Percentiles rank a stretch among this genome's conserved stretches.
Evolutionary conservation across 2,888 invertebrate genomes (phyloP).

Genomic region (Phyllotreta striolata): DNA sequence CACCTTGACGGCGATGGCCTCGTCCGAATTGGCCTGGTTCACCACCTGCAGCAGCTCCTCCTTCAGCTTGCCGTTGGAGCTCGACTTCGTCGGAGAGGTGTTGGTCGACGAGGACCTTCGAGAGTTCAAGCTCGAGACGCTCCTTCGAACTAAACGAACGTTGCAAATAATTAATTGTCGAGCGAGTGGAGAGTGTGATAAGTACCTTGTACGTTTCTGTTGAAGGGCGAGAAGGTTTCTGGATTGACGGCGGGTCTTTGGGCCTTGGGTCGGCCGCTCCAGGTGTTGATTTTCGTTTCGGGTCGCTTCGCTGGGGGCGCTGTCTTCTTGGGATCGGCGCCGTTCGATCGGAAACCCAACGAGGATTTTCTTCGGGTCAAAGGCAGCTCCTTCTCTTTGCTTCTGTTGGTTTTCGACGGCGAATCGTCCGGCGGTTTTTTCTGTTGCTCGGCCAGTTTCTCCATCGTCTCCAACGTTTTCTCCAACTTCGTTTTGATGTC

Average conservation of each 20-base stretch:
- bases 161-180: too few relatives aligned
- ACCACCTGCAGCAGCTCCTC: constrained; percentile 78
- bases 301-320: constrained; percentile 63
- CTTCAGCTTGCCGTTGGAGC: constrained; percentile 65
- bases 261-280: constrained; percentile 71
- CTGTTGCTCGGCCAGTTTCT: constrained; percentile 41
- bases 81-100: constrained; percentile 68
- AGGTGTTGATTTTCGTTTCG: constrained; percentile 64
- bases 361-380: constrained; percentile 12
- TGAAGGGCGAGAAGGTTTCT: constrained; percentile 67
- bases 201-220: constrained; percentile 53
- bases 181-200: too few relatives aligned
- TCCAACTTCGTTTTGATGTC: constrained; percentile 57
- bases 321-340: constrained; percentile 56
- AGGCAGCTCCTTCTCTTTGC: constrained; percentile 32
- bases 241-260: constrained; percentile 65
- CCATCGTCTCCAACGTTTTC: constrained; percentile 37
- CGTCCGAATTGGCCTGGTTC: constrained; percentile 76
- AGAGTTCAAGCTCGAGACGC: constrained; percentile 59
- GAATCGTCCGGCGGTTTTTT: constrained; percentile 35
- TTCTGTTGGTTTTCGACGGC: constrained; percentile 21
- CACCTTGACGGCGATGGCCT: constrained; percentile 76
- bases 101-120: constrained; percentile 65
- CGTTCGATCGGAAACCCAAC: constrained; percentile 57
- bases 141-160: constrained; percentile 54